Evolutionary conservation across 2,888 invertebrate genomes (phyloP), one percentile per base, ranked within the genome.

Genomic region (Cryptocephalus moraei): DNA sequence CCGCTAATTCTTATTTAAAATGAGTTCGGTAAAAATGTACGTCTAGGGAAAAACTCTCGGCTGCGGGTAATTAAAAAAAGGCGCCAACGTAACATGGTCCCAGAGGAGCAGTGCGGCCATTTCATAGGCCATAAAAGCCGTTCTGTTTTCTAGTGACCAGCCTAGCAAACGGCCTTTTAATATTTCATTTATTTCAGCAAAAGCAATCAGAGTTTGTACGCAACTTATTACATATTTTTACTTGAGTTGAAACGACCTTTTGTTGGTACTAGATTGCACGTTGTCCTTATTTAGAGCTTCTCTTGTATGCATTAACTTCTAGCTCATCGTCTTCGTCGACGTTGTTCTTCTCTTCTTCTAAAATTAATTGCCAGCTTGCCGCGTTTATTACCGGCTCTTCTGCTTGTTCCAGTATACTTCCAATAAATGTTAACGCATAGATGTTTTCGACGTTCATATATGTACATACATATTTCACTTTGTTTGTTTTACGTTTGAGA

Each of bases 1-100:
- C 55, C 58, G 60, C 58, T 64, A 66, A 63, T 65, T 65, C 63
- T 64, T 64, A 64, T 62, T 61, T 59, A 61, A 62, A 64, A 66
- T 62, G 63, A 64, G 64, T 62, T 65, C 58, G 56, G 61, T 56
- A 64, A 63, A 66, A 66, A 65, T 63, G 62, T 58, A 61, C 56
- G 63, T 64, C 64, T 62, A 49, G 64, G 63, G 64, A 64, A 62
- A 63, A 61, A 58, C 57, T 60, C 22, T 22, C 59, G 55, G 55
- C 57, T 54, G 53, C 48, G 50, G 57, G 63, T 64, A 65, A 65
- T 66, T 65, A 65, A 64, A 66, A 61, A 63, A 63, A 61, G 56
- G 22, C 22, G 22, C 22, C 22, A 22, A 22, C 22, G 22, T 22
- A 22, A 22, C 22, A 6, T 22, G 22, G 22, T 22, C 22, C 22